Evolutionary conservation across 2,113 vertebrate species (phyloP), one percentile per base, ranked within the genome.

Genomic region (Geothlypis trichas): DNA sequence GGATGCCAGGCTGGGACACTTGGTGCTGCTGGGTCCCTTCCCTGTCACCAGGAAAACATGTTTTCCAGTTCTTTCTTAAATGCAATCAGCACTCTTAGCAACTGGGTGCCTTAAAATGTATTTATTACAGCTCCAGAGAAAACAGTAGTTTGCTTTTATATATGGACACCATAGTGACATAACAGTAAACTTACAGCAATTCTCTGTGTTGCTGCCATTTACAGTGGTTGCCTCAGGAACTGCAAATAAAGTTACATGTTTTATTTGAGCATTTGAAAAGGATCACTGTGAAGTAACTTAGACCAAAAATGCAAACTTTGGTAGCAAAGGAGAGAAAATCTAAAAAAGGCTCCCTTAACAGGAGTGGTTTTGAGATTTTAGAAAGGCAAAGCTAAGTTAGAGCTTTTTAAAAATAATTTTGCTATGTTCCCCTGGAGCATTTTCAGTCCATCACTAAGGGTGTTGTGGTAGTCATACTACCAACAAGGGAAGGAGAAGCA

Each of bases 131-230:
- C 76, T 96, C 92, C 86, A 94, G 93, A 93, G 88, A 96, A 95
- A 96, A 96, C 92, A 95, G 95, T 92, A 96, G 88, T 93, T 96
- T 90, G 92, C 90, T 95, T 96, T 96, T 94, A 95, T 95, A 90
- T 96, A 96, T 93, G 88, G 90, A 95, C 96, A 94, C 95, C 96
- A 96, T 95, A 97, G 96, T 95, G 96, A 97, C 96, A 96, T 93
- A 96, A 97, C 96, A 97, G 93, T 96, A 97, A 97, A 96, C 93
- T 96, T 78, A 93, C 86, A 94, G 88, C 88, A 90, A 68, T 95
- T 81, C 87, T 92, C 65, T 93, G 90, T 95, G 86, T 95, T 96
- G 21, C 88, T 95, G 94, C 62, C 90, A 92, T 96, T 96, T 96
- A 92, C 37, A 78, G 95, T 41, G 90, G 96, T 96, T 97, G 90